phyloP scores from a whole-genome alignment of 2,113 vertebrate species.

The Marmota flaviventris region DNA sequence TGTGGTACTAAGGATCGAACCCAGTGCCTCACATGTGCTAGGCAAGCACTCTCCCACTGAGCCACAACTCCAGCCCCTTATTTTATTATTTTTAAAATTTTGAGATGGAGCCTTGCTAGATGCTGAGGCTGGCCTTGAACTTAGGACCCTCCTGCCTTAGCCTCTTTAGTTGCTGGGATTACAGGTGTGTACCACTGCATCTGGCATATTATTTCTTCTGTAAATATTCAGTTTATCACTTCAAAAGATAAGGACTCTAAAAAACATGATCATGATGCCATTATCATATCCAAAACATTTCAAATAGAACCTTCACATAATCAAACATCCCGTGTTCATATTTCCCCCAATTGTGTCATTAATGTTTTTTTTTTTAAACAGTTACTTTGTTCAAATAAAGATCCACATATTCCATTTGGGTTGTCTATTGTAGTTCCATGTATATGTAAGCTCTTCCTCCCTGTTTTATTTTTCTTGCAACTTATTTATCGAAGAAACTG shows the following conservation, averaged over 20 bases:
- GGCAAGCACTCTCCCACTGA: too few relatives aligned
- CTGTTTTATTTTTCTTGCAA: slow-evolving; percentile 24
- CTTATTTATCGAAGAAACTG: slow-evolving; percentile 10
- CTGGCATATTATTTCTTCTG: neutral
- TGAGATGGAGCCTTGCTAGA: too few relatives aligned
- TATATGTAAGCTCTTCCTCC: neutral
- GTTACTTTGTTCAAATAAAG: slow-evolving; percentile 29
- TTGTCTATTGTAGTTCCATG: neutral
- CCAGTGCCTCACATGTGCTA: too few relatives aligned
- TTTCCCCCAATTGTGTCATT: neutral
- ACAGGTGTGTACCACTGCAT: too few relatives aligned
- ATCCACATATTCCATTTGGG: neutral
- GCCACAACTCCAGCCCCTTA: too few relatives aligned
- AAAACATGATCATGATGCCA: neutral
- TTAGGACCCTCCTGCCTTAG: too few relatives aligned
- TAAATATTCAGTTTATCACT: neutral
- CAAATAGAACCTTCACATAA: slow-evolving; percentile 33
- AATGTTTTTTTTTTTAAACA: neutral
- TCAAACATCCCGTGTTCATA: neutral
- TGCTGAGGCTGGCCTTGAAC: too few relatives aligned
- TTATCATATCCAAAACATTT: neutral
- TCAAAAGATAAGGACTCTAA: neutral
- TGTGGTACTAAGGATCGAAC: too few relatives aligned
- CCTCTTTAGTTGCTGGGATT: too few relatives aligned
- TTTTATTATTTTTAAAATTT: too few relatives aligned